Base-by-base conservation (phyloP, 2,888 invertebrate species). In the Drosophila prostipennis region DNA sequence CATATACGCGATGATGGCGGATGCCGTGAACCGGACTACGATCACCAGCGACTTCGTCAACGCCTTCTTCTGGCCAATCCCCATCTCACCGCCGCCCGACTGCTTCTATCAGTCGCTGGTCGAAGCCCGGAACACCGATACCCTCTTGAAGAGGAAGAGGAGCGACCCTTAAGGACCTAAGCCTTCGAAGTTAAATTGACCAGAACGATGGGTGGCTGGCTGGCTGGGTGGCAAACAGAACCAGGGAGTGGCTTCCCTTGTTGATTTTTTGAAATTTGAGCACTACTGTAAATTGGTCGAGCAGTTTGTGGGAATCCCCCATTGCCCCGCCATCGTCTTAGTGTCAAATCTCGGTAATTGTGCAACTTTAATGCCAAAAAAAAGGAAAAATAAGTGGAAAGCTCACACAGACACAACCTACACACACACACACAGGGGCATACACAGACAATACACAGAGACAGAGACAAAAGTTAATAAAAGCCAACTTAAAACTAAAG, bases 401-500 rank as follows among this genome's bases (percentile, higher is more conserved):
- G 54, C 45, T 16, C 32, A 51, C 57, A 57, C 46, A 37, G 40
- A 42, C 36, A 75, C 46, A 46, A 53, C 39, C 39, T 34, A 56
- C 26, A 32, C 36, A 54, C n/a, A 23, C 23, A 42, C 37, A 37
- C 29, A n/a, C 39, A 29, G 29, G 29, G 29, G 5, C 4, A 26
- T 26, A 26, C 26, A 26, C 26, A 26, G 26, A 26, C 26, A 26
- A 26, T 26, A 26, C 26, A 26, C 26, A 16, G 14, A 48, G 26
- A 51, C 14, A 52, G 55, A 75, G 59, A 78, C 83, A 78, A 82
- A 85, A 82, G 86, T 82, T 82, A 82, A 82, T 82, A 82, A 86
- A 82, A 86, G 73, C 83, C 86, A 82, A 82, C 83, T 77, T 79
- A 85, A 82, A 82, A 82, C 81, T 82, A 82, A 86, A 82, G 79